Percentiles rank a stretch among this genome's conserved stretches.
Conservation (phyloP, 2,888 invertebrate species). For the Pardosa pseudoannulata region DNA sequence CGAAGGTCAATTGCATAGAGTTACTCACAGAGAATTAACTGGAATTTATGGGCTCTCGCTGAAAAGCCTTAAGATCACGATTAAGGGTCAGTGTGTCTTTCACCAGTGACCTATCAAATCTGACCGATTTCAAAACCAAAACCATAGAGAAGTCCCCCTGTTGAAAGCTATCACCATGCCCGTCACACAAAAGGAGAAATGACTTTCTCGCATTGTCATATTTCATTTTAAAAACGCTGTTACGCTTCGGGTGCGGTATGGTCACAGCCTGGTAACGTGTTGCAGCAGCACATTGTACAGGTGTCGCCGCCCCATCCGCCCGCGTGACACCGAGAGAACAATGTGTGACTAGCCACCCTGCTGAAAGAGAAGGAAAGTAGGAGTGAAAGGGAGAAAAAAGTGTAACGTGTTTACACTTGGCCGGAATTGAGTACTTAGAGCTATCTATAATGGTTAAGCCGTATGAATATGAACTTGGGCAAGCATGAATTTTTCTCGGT, state of each 20-base stretch:
- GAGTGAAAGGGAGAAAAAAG: background rate
- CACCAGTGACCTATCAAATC: conserved; percentile 2
- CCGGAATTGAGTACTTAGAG: background rate
- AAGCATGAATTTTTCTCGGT: background rate
- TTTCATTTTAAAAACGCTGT: background rate
- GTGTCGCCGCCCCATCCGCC: background rate
- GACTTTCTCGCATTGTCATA: background rate
- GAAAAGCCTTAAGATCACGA: background rate
- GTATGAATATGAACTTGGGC: background rate
- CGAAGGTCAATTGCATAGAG: too few relatives aligned
- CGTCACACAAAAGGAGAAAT: background rate
- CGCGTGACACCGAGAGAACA: background rate
- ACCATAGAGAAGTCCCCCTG: background rate
- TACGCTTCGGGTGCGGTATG: conserved; percentile 1
- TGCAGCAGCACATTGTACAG: background rate
- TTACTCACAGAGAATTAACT: too few relatives aligned
- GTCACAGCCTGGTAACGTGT: background rate
- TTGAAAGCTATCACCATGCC: background rate
- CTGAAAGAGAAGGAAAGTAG: background rate
- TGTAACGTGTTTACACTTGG: conserved; percentile 15
- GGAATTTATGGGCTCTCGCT: too few relatives aligned
- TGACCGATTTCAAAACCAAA: conserved; percentile 6
- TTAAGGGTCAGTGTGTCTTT: background rate
- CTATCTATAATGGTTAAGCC: background rate
- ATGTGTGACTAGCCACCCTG: background rate